Conservation (phyloP, 2,797 vertebrate genomes). For the Centroberyx gerrardi region DNA sequence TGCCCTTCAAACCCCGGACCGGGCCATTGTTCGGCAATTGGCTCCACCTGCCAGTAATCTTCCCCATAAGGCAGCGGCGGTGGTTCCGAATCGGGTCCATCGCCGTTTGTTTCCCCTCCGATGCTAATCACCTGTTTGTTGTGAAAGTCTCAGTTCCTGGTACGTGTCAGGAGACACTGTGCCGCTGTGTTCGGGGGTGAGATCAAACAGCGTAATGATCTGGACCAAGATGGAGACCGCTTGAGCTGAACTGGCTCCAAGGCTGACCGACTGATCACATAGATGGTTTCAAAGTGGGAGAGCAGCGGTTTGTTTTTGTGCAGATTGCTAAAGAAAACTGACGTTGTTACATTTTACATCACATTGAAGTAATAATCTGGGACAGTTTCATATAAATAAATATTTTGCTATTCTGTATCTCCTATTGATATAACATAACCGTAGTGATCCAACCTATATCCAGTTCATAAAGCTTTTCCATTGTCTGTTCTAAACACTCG, state of each 20-base stretch:
- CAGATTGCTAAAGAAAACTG: not conserved
- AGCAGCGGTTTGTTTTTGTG: conserved; percentile 7
- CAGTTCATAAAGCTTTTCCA: too few relatives aligned
- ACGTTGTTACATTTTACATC: not conserved
- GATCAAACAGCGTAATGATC: conserved; percentile 74
- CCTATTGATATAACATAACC: too few relatives aligned
- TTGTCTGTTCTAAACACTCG: too few relatives aligned
- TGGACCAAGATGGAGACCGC: conserved; percentile 39
- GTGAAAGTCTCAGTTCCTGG: conserved; percentile 74
- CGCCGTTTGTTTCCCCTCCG: conserved; percentile 82
- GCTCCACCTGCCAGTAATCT: conserved; percentile 88
- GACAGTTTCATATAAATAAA: too few relatives aligned
- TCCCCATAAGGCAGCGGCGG: conserved; percentile 70
- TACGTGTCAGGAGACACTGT: conserved; percentile 75
- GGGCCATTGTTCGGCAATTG: conserved; percentile 84
- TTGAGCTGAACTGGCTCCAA: conserved; percentile 51
- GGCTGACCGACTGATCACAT: conserved; percentile 57
- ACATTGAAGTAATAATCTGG: not conserved
- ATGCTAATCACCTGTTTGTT: conserved; percentile 88
- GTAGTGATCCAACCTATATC: too few relatives aligned
- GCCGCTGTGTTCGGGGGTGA: conserved; percentile 56
- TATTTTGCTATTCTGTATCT: too few relatives aligned
- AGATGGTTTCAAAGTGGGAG: conserved; percentile 51
- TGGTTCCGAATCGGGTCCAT: conserved; percentile 77
- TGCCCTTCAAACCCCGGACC: conserved; percentile 81